These are phyloP conservation scores for Tetanocera ferruginea DNA, from an alignment of 2,888 invertebrate species.

Conservation along the genomic window DNA sequence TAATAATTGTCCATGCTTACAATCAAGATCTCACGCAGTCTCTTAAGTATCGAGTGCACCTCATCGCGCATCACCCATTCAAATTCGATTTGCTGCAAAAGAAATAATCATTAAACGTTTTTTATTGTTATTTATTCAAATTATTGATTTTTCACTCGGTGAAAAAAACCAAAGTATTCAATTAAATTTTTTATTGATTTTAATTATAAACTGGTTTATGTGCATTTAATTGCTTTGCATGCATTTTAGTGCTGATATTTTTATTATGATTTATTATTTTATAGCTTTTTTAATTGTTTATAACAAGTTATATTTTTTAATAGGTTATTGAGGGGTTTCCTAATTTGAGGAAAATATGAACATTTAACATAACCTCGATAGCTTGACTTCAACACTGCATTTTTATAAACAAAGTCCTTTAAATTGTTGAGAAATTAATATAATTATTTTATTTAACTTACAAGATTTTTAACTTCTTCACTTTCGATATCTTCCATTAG, in stretches of 20 bases:
- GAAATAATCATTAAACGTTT: conserved; percentile 59
- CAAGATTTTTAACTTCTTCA: conserved; percentile 75
- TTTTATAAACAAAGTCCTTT: conserved; percentile 35
- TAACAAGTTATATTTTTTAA: conserved; percentile 15
- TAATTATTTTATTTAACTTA: conserved; percentile 73
- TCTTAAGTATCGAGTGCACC: conserved; percentile 86
- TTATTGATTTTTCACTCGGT: conserved; percentile 41
- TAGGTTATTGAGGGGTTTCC: conserved; percentile 2
- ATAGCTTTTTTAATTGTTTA: background rate
- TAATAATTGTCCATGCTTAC: conserved; percentile 71
- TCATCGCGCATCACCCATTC: conserved; percentile 92
- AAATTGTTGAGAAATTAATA: conserved; percentile 76
- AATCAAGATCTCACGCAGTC: conserved; percentile 84
- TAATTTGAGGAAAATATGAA: background rate
- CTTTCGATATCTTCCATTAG: conserved; percentile 83
- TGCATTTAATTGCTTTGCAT: background rate
- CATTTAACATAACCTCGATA: conserved; percentile 36
- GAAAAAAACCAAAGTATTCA: background rate
- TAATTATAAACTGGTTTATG: background rate
- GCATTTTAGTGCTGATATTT: background rate
- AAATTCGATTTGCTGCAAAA: conserved; percentile 88
- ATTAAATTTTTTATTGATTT: background rate
- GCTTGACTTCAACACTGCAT: background rate
- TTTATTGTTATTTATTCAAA: conserved; percentile 6
- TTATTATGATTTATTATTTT: conserved; percentile 22